A percentile compares a stretch with the other conserved stretches of the same genome.
Evolutionary conservation across 2,113 vertebrate species (phyloP).

Genomic region (Coracopsis vasa): DNA sequence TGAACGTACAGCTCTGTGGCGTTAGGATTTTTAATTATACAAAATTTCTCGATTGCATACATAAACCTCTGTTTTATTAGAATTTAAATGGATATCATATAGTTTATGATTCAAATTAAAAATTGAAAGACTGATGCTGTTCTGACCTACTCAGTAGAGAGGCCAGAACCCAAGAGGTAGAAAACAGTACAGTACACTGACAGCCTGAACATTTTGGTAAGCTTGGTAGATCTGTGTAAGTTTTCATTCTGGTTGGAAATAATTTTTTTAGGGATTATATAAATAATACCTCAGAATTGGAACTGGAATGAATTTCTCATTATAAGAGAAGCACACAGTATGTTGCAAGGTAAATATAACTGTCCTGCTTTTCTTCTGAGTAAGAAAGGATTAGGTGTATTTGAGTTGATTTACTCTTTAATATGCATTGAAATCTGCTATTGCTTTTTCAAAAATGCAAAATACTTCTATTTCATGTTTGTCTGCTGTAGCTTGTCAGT

Average conservation of each 20-base stretch:
- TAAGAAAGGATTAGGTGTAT: constrained; percentile 30
- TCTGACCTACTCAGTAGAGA: background rate
- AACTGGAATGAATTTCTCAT: constrained; percentile 31
- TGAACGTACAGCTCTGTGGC: background rate
- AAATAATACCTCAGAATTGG: background rate
- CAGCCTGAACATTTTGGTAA: background rate
- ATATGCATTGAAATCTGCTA: constrained; percentile 1
- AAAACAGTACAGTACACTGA: background rate
- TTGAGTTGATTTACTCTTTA: constrained; percentile 33
- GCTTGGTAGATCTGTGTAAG: background rate
- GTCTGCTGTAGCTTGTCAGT: background rate
- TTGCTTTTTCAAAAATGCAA: constrained; percentile 38
- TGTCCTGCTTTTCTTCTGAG: background rate
- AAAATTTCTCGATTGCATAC: background rate
- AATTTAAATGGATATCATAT: background rate
- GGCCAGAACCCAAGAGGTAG: background rate
- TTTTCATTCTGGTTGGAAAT: constrained; percentile 2
- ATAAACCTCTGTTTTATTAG: background rate
- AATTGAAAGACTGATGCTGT: background rate
- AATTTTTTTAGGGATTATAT: constrained; percentile 7
- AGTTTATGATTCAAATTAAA: background rate
- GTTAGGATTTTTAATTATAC: background rate
- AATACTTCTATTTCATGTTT: constrained; percentile 2
- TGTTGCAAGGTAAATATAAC: constrained; percentile 46
- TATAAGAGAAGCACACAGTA: constrained; percentile 23